A percentile compares a stretch with the other conserved stretches of the same genome.
Evolutionary conservation across 2,888 invertebrate species (phyloP).

Genomic region (Dynastes grantii): DNA sequence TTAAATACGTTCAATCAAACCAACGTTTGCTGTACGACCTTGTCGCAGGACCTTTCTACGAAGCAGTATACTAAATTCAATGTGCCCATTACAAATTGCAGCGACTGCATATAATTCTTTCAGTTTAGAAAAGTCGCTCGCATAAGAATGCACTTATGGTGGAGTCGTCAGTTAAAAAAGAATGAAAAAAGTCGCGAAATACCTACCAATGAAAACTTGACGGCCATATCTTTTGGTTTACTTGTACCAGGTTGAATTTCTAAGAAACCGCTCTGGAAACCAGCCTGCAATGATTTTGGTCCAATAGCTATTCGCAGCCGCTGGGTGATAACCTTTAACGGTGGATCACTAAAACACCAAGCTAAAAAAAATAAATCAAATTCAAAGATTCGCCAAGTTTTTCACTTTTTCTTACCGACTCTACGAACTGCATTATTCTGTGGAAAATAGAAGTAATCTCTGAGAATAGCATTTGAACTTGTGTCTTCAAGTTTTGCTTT

Average conservation of each 20-base stretch:
- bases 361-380: not conserved
- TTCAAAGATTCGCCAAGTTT: not conserved
- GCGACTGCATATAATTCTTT: too few relatives aligned
- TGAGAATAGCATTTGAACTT: not conserved
- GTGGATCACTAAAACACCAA: not conserved
- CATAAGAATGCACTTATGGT: too few relatives aligned
- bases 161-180: too few relatives aligned
- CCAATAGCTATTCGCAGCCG: not conserved
- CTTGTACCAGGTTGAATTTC: not conserved
- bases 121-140: too few relatives aligned
- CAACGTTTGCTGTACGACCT: not conserved
- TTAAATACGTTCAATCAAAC: not conserved
- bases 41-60: not conserved
- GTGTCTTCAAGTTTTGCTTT: not conserved
- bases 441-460: not conserved
- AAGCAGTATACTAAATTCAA: not conserved
- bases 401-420: not conserved
- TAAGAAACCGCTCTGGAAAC: not conserved
- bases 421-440: not conserved
- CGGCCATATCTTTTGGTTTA: slow-evolving; percentile 4
- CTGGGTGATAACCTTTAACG: not conserved
- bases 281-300: not conserved
- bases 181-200: too few relatives aligned
- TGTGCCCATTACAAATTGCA: not conserved
- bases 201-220: slow-evolving; percentile 14